Evolutionary conservation across 2,113 vertebrate species (phyloP).

Genomic region (Alces alces): DNA sequence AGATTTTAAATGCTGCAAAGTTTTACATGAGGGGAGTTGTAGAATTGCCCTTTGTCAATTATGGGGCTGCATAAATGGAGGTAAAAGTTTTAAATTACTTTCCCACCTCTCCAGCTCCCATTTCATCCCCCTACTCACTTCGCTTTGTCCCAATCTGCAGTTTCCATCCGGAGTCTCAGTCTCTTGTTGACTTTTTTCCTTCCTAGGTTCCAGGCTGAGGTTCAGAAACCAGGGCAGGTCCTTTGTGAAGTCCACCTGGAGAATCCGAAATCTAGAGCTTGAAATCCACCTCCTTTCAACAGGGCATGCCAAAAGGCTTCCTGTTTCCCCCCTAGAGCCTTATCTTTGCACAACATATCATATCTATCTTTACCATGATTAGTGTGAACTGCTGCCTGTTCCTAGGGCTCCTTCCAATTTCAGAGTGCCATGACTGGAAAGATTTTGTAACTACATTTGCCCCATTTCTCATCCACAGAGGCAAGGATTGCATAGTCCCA

Average conservation of each 20-base stretch:
- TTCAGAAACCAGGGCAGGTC: not conserved
- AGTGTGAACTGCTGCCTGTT: not conserved
- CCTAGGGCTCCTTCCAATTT: not conserved
- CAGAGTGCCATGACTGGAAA: not conserved
- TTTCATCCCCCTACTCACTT: not conserved
- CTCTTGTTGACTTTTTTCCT: not conserved
- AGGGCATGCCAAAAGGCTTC: not conserved
- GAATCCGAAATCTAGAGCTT: not conserved
- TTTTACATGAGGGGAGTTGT: not conserved
- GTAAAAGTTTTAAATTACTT: not conserved
- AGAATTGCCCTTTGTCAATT: not conserved
- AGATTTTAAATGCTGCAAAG: not conserved
- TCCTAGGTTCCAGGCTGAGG: not conserved
- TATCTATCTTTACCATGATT: not conserved
- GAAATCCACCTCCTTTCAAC: not conserved
- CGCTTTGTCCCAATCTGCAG: not conserved
- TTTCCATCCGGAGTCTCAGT: not conserved
- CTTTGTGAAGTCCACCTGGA: not conserved
- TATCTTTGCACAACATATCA: not conserved
- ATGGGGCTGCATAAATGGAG: not conserved
- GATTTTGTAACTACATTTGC: not conserved
- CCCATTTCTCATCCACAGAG: not conserved
- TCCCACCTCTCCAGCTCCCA: no score
- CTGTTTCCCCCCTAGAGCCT: not conserved
- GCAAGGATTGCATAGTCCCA: not conserved